Conservation (phyloP, 2,888 invertebrate species). For the Carpatolechia fugitivella region DNA sequence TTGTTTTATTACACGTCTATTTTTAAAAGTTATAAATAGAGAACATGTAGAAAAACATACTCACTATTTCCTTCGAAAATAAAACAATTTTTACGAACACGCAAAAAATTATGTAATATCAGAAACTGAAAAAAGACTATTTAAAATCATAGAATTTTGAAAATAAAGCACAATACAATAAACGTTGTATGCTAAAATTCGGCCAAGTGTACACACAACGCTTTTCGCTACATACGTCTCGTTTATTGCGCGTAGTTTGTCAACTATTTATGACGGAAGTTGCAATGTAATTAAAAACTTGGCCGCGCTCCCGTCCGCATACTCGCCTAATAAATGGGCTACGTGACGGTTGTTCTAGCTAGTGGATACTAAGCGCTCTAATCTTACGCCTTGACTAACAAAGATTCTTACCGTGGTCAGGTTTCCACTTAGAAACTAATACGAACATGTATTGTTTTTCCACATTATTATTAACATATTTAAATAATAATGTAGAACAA, state of each 20-base stretch:
- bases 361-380: slow-evolving; percentile 11
- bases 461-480: not conserved
- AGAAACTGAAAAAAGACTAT: too few species aligned
- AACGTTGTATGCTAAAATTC: not conserved
- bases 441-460: too few species aligned
- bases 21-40: too few species aligned
- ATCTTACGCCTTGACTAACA: not conserved
- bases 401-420: not conserved
- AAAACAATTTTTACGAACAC: too few species aligned
- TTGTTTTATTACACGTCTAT: not conserved
- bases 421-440: not conserved
- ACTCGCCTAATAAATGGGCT: slow-evolving; percentile 15
- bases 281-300: slow-evolving; percentile 27
- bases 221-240: slow-evolving; percentile 5
- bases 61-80: too few species aligned
- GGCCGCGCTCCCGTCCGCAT: slow-evolving; percentile 19
- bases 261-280: slow-evolving; percentile 23
- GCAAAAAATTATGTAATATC: too few species aligned
- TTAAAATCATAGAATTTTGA: too few species aligned
- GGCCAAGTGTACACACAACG: not conserved
- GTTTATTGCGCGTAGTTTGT: not conserved
- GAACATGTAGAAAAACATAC: too few species aligned
- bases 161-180: not conserved
- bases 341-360: slow-evolving; percentile 21
- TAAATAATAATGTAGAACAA: too few species aligned